Conservation (phyloP, 2,888 invertebrate species). For the Tetragonula carbonaria region DNA sequence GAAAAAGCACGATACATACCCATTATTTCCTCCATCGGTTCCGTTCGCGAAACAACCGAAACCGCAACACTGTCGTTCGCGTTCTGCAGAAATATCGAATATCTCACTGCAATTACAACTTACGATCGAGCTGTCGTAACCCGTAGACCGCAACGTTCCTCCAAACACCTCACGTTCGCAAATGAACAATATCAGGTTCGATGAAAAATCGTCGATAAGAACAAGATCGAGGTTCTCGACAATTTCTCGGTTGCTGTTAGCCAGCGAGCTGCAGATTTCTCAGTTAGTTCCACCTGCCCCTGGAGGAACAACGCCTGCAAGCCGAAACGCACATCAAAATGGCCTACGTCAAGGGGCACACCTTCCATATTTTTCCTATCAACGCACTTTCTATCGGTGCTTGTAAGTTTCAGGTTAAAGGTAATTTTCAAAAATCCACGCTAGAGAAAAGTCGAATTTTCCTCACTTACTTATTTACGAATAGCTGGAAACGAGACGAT, state of each 20-base stretch:
- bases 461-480: not conserved
- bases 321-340: conserved; percentile 76
- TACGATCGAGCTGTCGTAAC: not conserved
- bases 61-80: not conserved
- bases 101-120: conserved; percentile 7
- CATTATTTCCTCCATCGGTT: conserved; percentile 56
- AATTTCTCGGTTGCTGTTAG: conserved; percentile 9
- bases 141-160: not conserved
- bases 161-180: not conserved
- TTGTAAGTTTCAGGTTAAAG: not conserved
- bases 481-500: not conserved
- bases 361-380: conserved; percentile 55
- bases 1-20: conserved; percentile 50
- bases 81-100: not conserved
- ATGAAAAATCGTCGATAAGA: not conserved
- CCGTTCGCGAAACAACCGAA: conserved; percentile 4
- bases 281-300: conserved; percentile 67
- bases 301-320: conserved; percentile 75
- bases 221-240: not conserved
- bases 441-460: not conserved
- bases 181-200: not conserved
- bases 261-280: conserved; percentile 10
- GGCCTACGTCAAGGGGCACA: conserved; percentile 81
- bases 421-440: no score
- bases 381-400: not conserved